Evolutionary conservation across 2,113 vertebrate genomes (phyloP), one percentile per base, ranked within the genome.

Genomic region (Circaetus cinerascens): DNA sequence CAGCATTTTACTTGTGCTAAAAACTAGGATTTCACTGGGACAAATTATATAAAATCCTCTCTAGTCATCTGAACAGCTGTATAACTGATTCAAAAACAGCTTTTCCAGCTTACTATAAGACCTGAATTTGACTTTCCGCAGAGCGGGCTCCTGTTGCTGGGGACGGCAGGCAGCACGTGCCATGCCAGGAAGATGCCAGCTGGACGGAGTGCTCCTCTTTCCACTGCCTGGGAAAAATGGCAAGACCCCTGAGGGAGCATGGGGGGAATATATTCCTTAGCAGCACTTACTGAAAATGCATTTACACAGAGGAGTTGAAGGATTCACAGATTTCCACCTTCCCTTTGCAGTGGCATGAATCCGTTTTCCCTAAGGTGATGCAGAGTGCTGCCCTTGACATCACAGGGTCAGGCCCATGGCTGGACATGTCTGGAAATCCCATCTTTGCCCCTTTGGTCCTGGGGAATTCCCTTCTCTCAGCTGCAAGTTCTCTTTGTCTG

Each of bases 161-260:
- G 16, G 38, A 8, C 3, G 9, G 38, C 4, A 4, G 46, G 16
- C 10, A 66, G 14, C 1, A 1, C 5, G 17, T 30, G 20, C 46
- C 17, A 1, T 13, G 27, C 38, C 62, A 62, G 34, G 41, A 36
- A 71, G 17, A 25, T 5, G 23, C n/a, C 62, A 95, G 11, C 25
- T 48, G 78, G 59, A 46, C 4, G 2, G 34, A 34, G 36, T 30
- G 9, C 17, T 76, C 36, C 13, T 85, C 34, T 88, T 64, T n/a
- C 30, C 40, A 40, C 10, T 30, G 19, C 34, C 10, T 0, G 2
- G 36, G 50, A 56, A 79, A 74, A 87, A 3, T 2, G 4, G 9
- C 20, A 64, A 46, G 36, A 53, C 34, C 22, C 12, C 45, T 38
- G 36, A 32, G 32, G 38, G 11, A 60, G 26, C 41, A 32, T 22